phyloP scores from a whole-genome alignment of 2,113 vertebrate species.

The Gobius niger region DNA sequence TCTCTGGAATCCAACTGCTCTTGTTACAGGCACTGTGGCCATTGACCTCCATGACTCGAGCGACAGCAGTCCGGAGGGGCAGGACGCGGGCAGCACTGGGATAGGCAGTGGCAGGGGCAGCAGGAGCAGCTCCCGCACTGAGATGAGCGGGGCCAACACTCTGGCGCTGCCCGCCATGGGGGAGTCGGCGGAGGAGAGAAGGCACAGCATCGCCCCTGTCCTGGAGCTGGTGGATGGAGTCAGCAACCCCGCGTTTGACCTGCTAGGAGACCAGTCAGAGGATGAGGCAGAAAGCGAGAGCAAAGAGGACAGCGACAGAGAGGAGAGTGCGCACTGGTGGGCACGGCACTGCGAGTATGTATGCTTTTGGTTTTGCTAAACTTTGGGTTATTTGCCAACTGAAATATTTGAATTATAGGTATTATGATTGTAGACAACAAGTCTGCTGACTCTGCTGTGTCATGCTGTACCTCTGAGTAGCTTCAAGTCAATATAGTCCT shows the following conservation, averaged over 20 bases:
- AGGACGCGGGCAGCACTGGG: constrained; percentile 44
- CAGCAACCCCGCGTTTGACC: constrained; percentile 76
- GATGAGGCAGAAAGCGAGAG: constrained; percentile 79
- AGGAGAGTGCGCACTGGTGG: constrained; percentile 75
- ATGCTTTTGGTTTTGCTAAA: not conserved
- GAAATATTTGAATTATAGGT: constrained; percentile 3
- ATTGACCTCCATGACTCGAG: constrained; percentile 81
- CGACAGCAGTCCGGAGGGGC: constrained; percentile 77
- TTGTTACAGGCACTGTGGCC: constrained; percentile 77
- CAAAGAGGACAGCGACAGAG: constrained; percentile 74
- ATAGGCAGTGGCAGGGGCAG: constrained; percentile 55
- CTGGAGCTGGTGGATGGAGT: constrained; percentile 80
- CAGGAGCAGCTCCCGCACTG: constrained; percentile 66
- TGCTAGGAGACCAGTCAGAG: constrained; percentile 83
- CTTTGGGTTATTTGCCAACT: not conserved
- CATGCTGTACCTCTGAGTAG: not conserved
- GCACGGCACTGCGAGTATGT: constrained; percentile 77
- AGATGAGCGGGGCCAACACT: constrained; percentile 69
- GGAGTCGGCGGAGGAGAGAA: constrained; percentile 67
- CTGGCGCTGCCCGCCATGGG: constrained; percentile 70
- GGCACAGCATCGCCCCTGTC: constrained; percentile 82
- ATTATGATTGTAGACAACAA: too few species aligned
- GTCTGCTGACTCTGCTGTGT: not conserved
- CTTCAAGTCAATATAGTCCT: not conserved
- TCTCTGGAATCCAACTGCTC: not conserved